These are phyloP conservation scores for Chromobotia macracanthus DNA, from an alignment of 2,797 vertebrate species.

Conservation along the genomic window DNA sequence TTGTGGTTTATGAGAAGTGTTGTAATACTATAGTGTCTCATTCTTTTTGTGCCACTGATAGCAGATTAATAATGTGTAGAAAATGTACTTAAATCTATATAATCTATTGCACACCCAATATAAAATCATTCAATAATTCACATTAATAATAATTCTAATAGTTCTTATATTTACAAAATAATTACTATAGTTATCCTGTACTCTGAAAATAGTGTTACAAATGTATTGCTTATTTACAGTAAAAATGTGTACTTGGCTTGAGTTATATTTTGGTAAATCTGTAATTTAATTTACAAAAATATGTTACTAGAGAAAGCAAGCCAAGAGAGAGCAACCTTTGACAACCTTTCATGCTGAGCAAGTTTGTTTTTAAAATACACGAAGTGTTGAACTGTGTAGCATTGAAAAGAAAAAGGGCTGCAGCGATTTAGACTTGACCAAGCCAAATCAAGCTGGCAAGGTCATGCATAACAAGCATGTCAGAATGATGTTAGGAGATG, in stretches of 20 bases:
- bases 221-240: neutral
- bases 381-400: neutral
- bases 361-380: neutral
- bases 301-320: neutral
- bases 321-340: neutral
- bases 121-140: too few species aligned
- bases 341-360: neutral
- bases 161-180: too few species aligned
- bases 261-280: neutral
- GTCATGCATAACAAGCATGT: constrained; percentile 57
- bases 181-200: too few species aligned
- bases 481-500: constrained; percentile 27
- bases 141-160: too few species aligned
- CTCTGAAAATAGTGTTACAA: too few species aligned
- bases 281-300: neutral
- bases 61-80: neutral
- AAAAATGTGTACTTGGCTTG: neutral
- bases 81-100: too few species aligned
- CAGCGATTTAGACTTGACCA: neutral
- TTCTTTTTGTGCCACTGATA: neutral
- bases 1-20: neutral
- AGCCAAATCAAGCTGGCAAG: neutral
- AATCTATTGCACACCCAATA: neutral
- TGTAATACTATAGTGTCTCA: neutral
- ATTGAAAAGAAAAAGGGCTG: neutral